phyloP scores from a whole-genome alignment of 2,113 vertebrate species.

The Pheucticus melanocephalus region DNA sequence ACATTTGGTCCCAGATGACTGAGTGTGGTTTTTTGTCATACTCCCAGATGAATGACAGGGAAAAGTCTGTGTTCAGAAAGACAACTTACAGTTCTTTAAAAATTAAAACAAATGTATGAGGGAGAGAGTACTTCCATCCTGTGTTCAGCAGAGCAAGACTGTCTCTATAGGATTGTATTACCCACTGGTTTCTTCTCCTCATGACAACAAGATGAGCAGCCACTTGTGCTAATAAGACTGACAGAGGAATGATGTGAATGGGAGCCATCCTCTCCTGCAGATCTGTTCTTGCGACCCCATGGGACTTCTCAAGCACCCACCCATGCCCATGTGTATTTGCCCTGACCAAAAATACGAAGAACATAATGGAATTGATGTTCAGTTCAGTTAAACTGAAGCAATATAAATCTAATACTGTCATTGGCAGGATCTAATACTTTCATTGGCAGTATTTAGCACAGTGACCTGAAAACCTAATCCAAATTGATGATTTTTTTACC shows the following conservation, averaged over 20 bases:
- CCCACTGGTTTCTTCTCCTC: neutral
- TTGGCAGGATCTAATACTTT: neutral
- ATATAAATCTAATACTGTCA: neutral
- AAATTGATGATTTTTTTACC: neutral
- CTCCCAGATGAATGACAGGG: neutral
- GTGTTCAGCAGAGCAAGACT: neutral
- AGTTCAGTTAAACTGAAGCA: neutral
- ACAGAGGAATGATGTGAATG: neutral
- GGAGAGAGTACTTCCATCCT: neutral
- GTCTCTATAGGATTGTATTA: neutral
- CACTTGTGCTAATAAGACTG: neutral
- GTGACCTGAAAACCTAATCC: neutral
- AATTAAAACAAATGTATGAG: neutral
- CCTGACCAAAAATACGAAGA: neutral
- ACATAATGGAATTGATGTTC: neutral
- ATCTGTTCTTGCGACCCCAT: neutral
- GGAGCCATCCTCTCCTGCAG: neutral
- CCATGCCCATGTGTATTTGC: neutral
- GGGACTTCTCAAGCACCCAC: neutral
- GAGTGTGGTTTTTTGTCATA: neutral
- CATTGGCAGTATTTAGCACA: neutral
- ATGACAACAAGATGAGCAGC: neutral
- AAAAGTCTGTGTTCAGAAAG: neutral
- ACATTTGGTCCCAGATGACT: neutral
- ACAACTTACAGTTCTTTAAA: neutral